Evolutionary conservation across 2,113 vertebrate species (phyloP).

Genomic region (Bettongia penicillata): DNA sequence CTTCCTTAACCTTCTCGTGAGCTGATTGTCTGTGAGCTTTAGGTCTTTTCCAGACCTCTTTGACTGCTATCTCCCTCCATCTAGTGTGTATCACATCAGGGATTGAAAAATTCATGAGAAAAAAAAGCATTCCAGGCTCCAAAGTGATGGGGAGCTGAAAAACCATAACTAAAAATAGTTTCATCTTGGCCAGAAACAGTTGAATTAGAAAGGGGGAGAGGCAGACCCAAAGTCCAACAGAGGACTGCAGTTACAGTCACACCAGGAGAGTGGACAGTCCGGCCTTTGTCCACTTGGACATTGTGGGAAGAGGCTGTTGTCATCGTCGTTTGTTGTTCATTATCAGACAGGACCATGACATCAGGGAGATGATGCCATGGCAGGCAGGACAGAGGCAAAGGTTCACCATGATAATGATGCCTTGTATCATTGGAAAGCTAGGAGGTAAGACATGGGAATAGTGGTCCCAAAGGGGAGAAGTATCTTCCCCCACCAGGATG

Average conservation of each 20-base stretch:
- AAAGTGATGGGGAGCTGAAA: neutral
- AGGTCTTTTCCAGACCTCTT: too few relatives aligned
- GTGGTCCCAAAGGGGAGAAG: neutral
- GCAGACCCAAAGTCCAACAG: neutral
- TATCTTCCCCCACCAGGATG: neutral
- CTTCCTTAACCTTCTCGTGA: too few relatives aligned
- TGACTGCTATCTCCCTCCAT: too few relatives aligned
- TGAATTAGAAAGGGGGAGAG: neutral
- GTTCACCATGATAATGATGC: too few relatives aligned
- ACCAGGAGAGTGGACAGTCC: neutral
- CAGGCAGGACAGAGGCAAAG: too few relatives aligned
- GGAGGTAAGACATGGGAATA: neutral
- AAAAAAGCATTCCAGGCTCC: neutral
- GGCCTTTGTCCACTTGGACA: neutral
- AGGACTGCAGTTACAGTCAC: neutral
- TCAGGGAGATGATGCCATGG: too few relatives aligned
- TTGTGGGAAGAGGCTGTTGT: neutral
- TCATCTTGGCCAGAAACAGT: neutral
- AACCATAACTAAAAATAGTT: neutral
- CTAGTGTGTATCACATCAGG: too few relatives aligned
- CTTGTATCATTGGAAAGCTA: neutral
- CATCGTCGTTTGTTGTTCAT: too few relatives aligned
- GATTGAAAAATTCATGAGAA: neutral
- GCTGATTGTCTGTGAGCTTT: too few relatives aligned
- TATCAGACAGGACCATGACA: too few relatives aligned